These are phyloP conservation scores for Cygnus buccinator DNA, from an alignment of 2,113 vertebrate species.

Conservation along the genomic window DNA sequence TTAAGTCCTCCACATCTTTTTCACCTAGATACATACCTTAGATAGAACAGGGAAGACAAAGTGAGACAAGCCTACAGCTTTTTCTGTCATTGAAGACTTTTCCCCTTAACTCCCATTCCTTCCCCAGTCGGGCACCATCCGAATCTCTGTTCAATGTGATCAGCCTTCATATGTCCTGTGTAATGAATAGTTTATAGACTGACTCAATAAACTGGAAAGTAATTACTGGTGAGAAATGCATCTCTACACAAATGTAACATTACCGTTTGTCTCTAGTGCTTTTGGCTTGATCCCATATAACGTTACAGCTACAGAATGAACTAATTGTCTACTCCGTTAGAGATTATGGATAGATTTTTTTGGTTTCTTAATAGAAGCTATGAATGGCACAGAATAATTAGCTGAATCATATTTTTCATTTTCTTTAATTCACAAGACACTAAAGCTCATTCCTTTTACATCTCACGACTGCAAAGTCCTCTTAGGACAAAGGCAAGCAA, in stretches of 20 bases:
- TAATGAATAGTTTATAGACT: conserved; percentile 19
- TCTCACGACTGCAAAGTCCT: background rate
- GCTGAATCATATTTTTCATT: background rate
- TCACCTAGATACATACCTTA: background rate
- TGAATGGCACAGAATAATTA: background rate
- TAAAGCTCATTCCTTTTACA: background rate
- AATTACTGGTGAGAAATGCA: background rate
- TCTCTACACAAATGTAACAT: background rate
- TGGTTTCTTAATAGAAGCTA: background rate
- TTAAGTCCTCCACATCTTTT: background rate
- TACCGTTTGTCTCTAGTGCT: background rate
- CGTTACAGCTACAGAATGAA: background rate
- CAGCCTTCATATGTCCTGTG: background rate
- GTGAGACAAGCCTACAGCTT: background rate
- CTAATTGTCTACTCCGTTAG: background rate
- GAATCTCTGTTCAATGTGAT: background rate
- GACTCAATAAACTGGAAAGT: background rate
- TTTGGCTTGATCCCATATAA: background rate
- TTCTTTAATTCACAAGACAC: background rate
- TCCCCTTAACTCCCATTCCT: background rate
- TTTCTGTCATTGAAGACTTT: background rate
- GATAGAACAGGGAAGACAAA: background rate
- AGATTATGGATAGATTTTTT: background rate
- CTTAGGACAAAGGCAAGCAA: background rate
- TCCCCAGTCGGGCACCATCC: background rate